Conservation (phyloP, 2,888 invertebrate species). For the Nephrocerus scutellatus region DNA sequence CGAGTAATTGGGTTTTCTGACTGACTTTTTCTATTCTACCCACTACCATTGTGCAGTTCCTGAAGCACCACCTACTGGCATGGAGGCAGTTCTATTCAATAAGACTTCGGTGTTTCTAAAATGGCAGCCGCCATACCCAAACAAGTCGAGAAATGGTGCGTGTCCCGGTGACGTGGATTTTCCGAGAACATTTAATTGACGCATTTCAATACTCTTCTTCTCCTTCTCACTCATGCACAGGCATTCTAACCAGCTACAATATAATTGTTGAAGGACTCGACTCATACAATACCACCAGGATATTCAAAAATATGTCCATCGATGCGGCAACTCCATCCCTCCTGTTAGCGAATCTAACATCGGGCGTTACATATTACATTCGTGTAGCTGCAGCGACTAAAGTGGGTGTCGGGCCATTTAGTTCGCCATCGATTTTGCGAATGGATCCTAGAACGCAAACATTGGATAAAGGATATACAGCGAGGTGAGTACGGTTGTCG, state of each 20-base stretch:
- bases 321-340: constrained; percentile 65
- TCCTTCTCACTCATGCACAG: constrained; percentile 23
- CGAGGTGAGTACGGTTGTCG: constrained; percentile 16
- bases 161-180: constrained; percentile 13
- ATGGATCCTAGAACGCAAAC: constrained; percentile 55
- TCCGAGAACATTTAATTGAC: constrained; percentile 18
- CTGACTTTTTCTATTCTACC: too few relatives aligned
- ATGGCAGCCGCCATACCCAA: constrained; percentile 72
- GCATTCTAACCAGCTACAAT: constrained; percentile 72
- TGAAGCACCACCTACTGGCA: constrained; percentile 71
- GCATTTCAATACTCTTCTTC: constrained; percentile 14
- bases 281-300: constrained; percentile 52
- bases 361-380: constrained; percentile 75
- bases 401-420: constrained; percentile 74
- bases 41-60: constrained; percentile 72
- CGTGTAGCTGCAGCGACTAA: constrained; percentile 77
- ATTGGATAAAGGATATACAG: constrained; percentile 48
- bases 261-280: constrained; percentile 59
- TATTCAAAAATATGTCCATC: constrained; percentile 64
- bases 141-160: constrained; percentile 67
- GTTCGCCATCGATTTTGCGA: constrained; percentile 59
- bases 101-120: constrained; percentile 71
- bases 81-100: constrained; percentile 76
- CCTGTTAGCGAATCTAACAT: constrained; percentile 71
- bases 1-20: neutral